phyloP scores from a whole-genome alignment of 1,140 invertebrate species.

The Drosophila sulfurigaster region DNA sequence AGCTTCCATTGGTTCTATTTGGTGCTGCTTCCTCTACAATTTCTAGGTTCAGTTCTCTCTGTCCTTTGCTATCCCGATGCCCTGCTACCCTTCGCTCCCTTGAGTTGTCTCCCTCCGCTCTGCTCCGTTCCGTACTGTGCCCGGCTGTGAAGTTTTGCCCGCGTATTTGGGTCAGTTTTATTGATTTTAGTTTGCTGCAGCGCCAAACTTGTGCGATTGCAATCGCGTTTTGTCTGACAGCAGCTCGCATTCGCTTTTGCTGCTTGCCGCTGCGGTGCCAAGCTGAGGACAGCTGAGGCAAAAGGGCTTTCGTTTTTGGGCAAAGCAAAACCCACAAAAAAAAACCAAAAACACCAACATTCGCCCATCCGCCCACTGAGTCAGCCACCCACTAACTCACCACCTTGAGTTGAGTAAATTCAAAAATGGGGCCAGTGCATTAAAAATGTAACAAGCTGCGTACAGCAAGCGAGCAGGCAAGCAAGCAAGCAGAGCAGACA shows the following conservation, averaged over 20 bases:
- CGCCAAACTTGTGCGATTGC: conserved; percentile 57
- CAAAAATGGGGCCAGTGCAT: conserved; percentile 54
- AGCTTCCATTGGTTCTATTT: conserved; percentile 23
- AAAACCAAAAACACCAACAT: background rate
- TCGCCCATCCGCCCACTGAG: background rate
- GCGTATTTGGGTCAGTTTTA: conserved; percentile 81
- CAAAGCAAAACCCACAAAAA: background rate
- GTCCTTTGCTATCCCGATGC: background rate
- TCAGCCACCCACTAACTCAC: background rate
- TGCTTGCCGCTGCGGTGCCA: background rate
- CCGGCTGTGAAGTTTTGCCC: conserved; percentile 57
- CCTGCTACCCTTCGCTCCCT: background rate
- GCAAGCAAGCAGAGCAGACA: background rate
- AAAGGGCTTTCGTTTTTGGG: conserved; percentile 23
- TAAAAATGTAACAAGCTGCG: conserved; percentile 54
- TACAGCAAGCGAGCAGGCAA: background rate
- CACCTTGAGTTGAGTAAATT: conserved; percentile 7
- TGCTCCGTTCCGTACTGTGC: background rate
- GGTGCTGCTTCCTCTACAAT: conserved; percentile 20
- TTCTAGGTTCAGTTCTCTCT: background rate
- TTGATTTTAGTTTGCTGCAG: conserved; percentile 67
- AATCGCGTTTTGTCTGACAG: conserved; percentile 62
- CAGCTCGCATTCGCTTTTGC: background rate
- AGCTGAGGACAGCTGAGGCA: background rate
- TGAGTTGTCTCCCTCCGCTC: background rate